phyloP scores from a whole-genome alignment of 2,113 vertebrate genomes.

The Anarhynchus alexandrinus region DNA sequence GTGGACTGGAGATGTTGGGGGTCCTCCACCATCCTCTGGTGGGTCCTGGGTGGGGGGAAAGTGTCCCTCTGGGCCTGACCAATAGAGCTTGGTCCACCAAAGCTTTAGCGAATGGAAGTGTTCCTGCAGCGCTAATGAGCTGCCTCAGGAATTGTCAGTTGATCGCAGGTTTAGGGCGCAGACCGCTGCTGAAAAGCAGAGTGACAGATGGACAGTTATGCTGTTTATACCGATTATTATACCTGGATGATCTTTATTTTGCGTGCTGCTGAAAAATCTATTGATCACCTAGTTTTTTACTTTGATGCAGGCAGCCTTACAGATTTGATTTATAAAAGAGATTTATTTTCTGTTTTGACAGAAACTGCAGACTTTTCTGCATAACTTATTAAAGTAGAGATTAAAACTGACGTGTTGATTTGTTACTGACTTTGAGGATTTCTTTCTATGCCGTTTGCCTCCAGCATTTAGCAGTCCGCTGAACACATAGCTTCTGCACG shows the following conservation, averaged over 20 bases:
- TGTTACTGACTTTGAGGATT: conserved; percentile 17
- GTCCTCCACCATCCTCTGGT: background rate
- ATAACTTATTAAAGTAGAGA: conserved; percentile 29
- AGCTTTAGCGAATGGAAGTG: background rate
- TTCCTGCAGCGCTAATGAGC: background rate
- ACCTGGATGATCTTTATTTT: background rate
- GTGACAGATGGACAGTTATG: background rate
- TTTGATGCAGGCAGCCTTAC: background rate
- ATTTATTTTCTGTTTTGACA: conserved; percentile 21
- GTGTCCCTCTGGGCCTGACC: background rate
- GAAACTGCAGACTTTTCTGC: conserved; percentile 4
- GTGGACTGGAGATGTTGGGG: background rate
- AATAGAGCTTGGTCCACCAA: background rate
- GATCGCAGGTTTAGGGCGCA: background rate
- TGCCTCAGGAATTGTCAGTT: background rate
- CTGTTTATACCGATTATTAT: background rate
- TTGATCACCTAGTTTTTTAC: background rate
- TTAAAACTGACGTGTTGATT: conserved; percentile 20
- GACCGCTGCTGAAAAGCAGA: fast-evolving
- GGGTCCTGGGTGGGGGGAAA: background rate
- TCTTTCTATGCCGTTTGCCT: background rate
- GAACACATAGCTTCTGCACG: background rate
- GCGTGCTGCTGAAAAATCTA: background rate
- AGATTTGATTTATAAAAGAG: background rate
- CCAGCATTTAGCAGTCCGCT: background rate